phyloP scores from a whole-genome alignment of 2,797 vertebrate genomes.

The Craterocephalus amniculus region DNA sequence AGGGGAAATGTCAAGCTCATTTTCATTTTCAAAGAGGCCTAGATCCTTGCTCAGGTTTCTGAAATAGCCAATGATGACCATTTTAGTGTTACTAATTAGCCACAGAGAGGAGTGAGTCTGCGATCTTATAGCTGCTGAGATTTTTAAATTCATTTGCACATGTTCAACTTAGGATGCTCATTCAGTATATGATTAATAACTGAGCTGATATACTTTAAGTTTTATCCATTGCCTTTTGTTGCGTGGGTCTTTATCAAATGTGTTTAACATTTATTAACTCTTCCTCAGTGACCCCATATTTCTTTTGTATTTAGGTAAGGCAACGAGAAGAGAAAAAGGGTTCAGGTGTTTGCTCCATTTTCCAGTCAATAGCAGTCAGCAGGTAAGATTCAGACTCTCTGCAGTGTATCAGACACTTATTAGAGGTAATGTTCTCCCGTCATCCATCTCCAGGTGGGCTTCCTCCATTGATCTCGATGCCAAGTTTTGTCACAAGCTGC shows the following conservation, averaged over 20 bases:
- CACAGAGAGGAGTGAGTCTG: conserved; percentile 32
- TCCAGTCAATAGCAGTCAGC: conserved; percentile 74
- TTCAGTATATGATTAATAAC: conserved; percentile 30
- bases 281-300: conserved; percentile 15
- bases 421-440: conserved; percentile 75
- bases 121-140: conserved; percentile 47
- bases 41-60: conserved; percentile 29
- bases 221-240: not conserved
- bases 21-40: conserved; percentile 52
- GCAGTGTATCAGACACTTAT: conserved; percentile 71
- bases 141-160: conserved; percentile 48
- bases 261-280: not conserved
- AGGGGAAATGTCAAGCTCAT: conserved; percentile 60
- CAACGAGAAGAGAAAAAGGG: conserved; percentile 22
- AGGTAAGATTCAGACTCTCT: conserved; percentile 57
- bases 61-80: conserved; percentile 36
- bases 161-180: conserved; percentile 55
- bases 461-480: conserved; percentile 71
- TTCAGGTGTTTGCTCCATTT: conserved; percentile 35
- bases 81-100: conserved; percentile 50
- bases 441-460: conserved; percentile 79
- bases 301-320: conserved; percentile 30
- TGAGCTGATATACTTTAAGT: not conserved
- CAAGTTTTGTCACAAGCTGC: conserved; percentile 54
- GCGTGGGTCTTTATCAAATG: not conserved